A percentile compares a stretch with the other conserved stretches of the same genome.
Conservation (phyloP, 2,113 vertebrate species). For the Panthera leo region DNA sequence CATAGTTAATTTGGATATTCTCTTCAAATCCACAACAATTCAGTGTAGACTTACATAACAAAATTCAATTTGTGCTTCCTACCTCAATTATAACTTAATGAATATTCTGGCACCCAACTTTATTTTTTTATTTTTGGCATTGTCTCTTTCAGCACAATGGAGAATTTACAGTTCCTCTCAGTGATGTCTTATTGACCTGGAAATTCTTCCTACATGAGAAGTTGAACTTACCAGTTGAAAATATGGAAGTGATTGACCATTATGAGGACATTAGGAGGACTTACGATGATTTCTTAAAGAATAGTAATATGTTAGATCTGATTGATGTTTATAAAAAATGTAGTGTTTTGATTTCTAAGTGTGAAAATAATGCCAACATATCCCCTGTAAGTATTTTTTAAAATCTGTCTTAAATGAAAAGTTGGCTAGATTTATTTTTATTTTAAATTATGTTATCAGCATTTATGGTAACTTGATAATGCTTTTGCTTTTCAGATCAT, state of each 20-base stretch:
- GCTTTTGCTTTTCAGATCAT: constrained; percentile 11
- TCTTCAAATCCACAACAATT: not conserved
- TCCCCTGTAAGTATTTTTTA: constrained; percentile 88
- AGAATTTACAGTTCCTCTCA: constrained; percentile 92
- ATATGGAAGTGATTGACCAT: constrained; percentile 83
- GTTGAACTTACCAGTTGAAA: constrained; percentile 86
- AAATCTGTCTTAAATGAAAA: constrained; percentile 49
- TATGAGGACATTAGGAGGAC: constrained; percentile 87
- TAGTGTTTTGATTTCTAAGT: constrained; percentile 77
- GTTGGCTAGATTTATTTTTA: constrained; percentile 39
- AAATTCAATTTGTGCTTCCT: constrained; percentile 22
- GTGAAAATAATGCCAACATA: constrained; percentile 84
- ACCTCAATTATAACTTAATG: not conserved
- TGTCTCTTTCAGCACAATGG: constrained; percentile 84
- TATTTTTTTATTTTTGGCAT: not conserved
- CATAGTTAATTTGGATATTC: not conserved
- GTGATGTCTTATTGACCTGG: constrained; percentile 93
- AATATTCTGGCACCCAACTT: not conserved
- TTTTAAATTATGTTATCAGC: not conserved
- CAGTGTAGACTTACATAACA: not conserved
- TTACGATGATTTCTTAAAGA: constrained; percentile 90
- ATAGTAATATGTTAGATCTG: constrained; percentile 93
- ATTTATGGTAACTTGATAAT: constrained; percentile 28
- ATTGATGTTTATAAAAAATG: constrained; percentile 90
- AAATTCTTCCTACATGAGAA: constrained; percentile 92